Base-by-base conservation (phyloP, 2,113 vertebrate species). In the Labeo catla region DNA sequence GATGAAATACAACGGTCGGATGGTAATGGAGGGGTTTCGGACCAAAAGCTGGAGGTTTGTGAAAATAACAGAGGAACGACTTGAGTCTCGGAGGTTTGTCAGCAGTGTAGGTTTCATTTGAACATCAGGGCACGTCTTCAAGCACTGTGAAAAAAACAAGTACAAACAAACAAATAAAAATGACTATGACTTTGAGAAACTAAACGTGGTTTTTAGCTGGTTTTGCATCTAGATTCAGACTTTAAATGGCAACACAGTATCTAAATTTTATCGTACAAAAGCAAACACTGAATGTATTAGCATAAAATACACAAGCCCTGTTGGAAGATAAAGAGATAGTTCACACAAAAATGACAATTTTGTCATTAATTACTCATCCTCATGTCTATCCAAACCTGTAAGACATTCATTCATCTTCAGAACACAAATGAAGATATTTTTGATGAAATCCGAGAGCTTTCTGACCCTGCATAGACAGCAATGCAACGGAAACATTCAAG, bases 21-120 rank as follows among this genome's bases (percentile, higher is more conserved):
- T 76, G 83, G 21, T 84, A 77, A 65, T 82, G 79, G 21, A 34
- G 50, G 83, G 80, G 91, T 88, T 89, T 87, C 88, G 90, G 61
- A 23, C 87, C 54, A 81, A 84, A 66, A 52, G 65, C 78, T 28
- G 59, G 61, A 65, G 78, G 39, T 16, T 49, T 49, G 59, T 23
- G 57, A 80, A 45, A 80, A 21, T 11, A 66, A 81, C 4, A 81
- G 43, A 61, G 36, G 19, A 43, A 13, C 10, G 21, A 63, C 23
- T 76, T 16, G 15, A 57, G 52, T 57, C 16, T 57, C 23, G 0
- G n/a, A 50, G 16, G 21, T 81, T 81, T 19, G 79, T 77, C 50
- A 77, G 76, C 15, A 15, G 13, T 13, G 28, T 34, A 52, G 76
- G 50, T 77, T 77, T 28, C n/a, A 36, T 54, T 77, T 77, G 28